Conservation (phyloP, 1,140 invertebrate species). For the Leptonema lineaticorne region DNA sequence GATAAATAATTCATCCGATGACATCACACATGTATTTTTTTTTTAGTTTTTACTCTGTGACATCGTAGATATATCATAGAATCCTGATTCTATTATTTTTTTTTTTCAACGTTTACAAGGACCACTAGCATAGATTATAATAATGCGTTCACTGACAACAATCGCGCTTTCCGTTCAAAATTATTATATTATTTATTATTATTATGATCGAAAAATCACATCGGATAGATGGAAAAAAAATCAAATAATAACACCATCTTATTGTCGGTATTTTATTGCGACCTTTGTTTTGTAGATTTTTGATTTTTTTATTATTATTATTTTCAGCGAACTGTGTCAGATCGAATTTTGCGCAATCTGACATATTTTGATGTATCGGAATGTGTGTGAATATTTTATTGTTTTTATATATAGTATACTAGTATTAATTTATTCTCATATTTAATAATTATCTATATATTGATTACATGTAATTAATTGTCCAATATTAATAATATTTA, state of each 20-base stretch:
- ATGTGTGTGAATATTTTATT: constrained; percentile 10
- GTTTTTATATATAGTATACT: no score
- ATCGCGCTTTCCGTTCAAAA: constrained; percentile 4
- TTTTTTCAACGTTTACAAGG: neutral
- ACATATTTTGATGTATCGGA: neutral
- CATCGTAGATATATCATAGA: neutral
- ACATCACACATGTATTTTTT: neutral
- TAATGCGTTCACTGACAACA: neutral
- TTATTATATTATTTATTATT: neutral
- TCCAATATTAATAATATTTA: no score
- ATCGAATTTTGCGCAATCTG: neutral
- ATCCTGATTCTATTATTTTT: no score
- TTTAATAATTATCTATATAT: no score
- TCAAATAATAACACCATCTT: constrained; percentile 1
- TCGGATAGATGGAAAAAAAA: neutral
- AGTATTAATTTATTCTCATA: no score
- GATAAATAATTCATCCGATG: neutral
- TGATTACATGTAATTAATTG: no score
- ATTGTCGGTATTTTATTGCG: no score
- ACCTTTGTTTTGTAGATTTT: neutral
- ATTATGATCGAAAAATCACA: constrained; percentile 13
- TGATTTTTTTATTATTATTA: neutral
- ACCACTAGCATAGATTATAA: neutral
- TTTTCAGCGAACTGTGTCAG: neutral
- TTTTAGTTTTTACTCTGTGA: neutral